Evolutionary conservation across 1,140 invertebrate genomes (phyloP).

Genomic region (Piezodorus guildinii): DNA sequence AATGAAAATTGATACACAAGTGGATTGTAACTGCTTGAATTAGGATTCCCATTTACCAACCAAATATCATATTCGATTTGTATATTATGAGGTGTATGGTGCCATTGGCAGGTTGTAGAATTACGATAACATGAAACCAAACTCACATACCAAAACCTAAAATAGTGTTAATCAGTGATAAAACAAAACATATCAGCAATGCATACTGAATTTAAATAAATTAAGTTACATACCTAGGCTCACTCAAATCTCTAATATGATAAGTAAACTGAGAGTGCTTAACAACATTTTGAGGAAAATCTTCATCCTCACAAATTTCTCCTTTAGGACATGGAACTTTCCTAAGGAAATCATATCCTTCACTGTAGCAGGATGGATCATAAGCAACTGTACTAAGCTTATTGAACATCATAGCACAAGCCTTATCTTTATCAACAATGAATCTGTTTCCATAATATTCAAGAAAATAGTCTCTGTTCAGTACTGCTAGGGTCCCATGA

Average conservation of each 20-base stretch:
- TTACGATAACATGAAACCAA: constrained; percentile 83
- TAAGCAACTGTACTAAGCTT: constrained; percentile 70
- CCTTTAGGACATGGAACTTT: constrained; percentile 71
- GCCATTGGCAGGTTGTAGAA: constrained; percentile 66
- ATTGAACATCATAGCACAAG: constrained; percentile 75
- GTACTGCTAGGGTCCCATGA: constrained; percentile 71
- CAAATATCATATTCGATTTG: constrained; percentile 83
- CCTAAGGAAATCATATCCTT: constrained; percentile 76
- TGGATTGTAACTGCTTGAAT: constrained; percentile 66
- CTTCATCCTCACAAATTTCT: constrained; percentile 76
- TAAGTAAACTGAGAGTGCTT: constrained; percentile 86
- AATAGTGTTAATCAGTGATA: neutral
- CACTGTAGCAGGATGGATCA: constrained; percentile 68
- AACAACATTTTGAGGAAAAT: constrained; percentile 70
- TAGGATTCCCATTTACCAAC: constrained; percentile 91
- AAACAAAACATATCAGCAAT: no score
- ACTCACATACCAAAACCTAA: constrained; percentile 91
- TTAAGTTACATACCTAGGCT: constrained; percentile 61
- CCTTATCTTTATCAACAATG: constrained; percentile 45
- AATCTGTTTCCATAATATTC: constrained; percentile 75
- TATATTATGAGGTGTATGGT: constrained; percentile 47
- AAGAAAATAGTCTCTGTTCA: constrained; percentile 76
- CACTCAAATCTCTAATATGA: constrained; percentile 72
- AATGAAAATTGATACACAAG: constrained; percentile 94
- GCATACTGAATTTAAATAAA: no score